Conservation (phyloP, 1,140 invertebrate species). For the Cyrtorhinus lividipennis region DNA sequence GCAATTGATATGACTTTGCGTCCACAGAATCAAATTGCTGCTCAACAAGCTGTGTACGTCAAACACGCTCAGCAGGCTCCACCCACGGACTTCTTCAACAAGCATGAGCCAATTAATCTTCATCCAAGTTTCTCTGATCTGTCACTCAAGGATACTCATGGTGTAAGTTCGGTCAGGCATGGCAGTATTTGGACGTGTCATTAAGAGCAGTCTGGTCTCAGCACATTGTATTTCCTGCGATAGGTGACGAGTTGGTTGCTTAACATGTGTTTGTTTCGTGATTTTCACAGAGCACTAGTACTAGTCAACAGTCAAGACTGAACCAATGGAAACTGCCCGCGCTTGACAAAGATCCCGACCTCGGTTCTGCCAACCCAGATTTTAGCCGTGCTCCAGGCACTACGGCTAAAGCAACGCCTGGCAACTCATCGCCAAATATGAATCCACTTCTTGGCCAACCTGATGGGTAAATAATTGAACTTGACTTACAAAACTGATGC, state of each 20-base stretch:
- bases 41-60: conserved; percentile 79
- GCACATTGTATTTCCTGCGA: no score
- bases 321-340: conserved; percentile 86
- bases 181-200: background rate
- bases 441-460: conserved; percentile 46
- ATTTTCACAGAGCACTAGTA: conserved; percentile 6
- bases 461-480: conserved; percentile 33
- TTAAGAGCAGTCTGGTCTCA: background rate
- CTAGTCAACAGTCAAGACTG: conserved; percentile 58
- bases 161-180: conserved; percentile 6
- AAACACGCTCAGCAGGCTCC: conserved; percentile 57
- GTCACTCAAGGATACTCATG: conserved; percentile 52
- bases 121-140: conserved; percentile 68
- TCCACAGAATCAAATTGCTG: conserved; percentile 73
- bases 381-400: conserved; percentile 84
- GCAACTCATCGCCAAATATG: conserved; percentile 50
- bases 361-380: conserved; percentile 41
- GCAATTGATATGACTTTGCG: no score
- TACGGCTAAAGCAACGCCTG: conserved; percentile 46
- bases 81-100: conserved; percentile 49
- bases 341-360: conserved; percentile 61
- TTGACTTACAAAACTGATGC: background rate
- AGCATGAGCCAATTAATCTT: conserved; percentile 53
- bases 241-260: background rate
- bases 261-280: background rate